A percentile compares a stretch with the other conserved stretches of the same genome.
phyloP scores from a whole-genome alignment of 2,113 vertebrate genomes.

The Nicator chloris region DNA sequence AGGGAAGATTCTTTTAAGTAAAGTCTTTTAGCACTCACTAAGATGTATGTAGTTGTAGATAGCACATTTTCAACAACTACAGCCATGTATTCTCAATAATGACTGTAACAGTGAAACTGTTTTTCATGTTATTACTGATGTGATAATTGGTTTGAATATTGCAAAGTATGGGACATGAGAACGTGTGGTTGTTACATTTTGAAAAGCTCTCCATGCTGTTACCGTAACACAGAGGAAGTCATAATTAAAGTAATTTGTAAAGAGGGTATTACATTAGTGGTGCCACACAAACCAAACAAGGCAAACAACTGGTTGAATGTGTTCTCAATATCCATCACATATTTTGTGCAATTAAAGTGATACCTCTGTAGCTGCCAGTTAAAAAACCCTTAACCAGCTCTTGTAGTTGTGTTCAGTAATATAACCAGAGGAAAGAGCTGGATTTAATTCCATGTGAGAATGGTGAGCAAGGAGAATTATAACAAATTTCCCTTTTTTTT shows the following conservation, averaged over 20 bases:
- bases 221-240: background rate
- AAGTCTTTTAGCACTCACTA: background rate
- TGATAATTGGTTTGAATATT: slow-evolving; percentile 43
- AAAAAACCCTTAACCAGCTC: background rate
- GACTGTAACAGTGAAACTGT: slow-evolving; percentile 24
- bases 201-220: background rate
- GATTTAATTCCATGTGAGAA: background rate
- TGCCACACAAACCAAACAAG: background rate
- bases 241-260: slow-evolving; percentile 52
- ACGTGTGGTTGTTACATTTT: background rate
- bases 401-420: background rate
- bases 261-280: background rate
- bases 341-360: background rate
- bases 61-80: background rate
- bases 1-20: background rate
- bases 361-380: background rate
- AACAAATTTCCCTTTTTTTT: background rate
- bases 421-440: background rate
- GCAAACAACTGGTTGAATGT: slow-evolving; percentile 12
- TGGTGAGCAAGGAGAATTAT: background rate
- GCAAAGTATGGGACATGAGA: background rate
- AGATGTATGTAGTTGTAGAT: background rate
- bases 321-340: background rate
- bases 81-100: slow-evolving; percentile 33
- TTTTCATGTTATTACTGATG: slow-evolving; percentile 23